Conservation (phyloP, 1,140 invertebrate species). For the Aphidius gifuensis region DNA sequence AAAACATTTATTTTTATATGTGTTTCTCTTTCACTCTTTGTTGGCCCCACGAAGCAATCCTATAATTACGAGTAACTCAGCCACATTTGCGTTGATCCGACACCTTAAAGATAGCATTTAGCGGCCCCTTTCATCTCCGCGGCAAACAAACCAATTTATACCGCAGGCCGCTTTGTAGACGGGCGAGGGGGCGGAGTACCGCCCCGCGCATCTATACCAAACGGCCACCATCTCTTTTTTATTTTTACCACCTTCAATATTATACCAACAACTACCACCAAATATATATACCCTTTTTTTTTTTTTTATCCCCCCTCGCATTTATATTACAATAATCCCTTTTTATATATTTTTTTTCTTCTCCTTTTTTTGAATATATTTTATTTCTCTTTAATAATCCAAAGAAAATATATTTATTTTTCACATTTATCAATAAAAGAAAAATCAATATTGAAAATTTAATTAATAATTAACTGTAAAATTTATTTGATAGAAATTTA, state of each 20-base stretch:
- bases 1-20: background rate
- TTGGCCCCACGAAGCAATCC: constrained; percentile 44
- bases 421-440: no score
- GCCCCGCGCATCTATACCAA: constrained; percentile 35
- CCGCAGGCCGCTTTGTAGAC: constrained; percentile 51
- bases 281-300: constrained; percentile 11
- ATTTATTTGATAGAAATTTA: no score
- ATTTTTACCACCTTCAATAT: constrained; percentile 30
- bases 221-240: constrained; percentile 35
- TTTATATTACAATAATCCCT: constrained; percentile 20
- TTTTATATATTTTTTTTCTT: constrained; percentile 27
- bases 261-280: constrained; percentile 18
- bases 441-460: no score
- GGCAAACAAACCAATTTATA: constrained; percentile 59
- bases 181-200: constrained; percentile 41
- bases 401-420: no score
- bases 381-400: no score
- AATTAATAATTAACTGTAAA: no score
- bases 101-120: constrained; percentile 59
- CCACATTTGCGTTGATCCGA: constrained; percentile 58
- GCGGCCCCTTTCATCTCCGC: constrained; percentile 58
- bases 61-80: constrained; percentile 59
- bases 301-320: constrained; percentile 21
- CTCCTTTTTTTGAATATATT: background rate
- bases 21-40: constrained; percentile 10